Base-by-base conservation (phyloP, 2,113 vertebrate species). In the Poecile atricapillus region DNA sequence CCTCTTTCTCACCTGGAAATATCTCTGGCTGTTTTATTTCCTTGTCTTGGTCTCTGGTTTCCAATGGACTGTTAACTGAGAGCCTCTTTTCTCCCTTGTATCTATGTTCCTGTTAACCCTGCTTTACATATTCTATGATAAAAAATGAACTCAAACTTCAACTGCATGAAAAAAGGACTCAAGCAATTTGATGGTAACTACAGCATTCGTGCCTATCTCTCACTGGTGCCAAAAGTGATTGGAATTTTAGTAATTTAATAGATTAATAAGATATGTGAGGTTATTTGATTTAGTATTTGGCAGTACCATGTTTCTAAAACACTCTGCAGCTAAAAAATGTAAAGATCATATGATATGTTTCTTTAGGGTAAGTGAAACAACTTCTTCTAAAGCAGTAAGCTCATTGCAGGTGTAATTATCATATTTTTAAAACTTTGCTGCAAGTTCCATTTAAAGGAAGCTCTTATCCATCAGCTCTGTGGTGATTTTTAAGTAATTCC, bases 221-320 rank as follows among this genome's bases (percentile, higher is more conserved):
- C 44, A 43, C 35, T 75, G 56, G n/a, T 95, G 87, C 60, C 79
- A 92, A 95, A 94, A 65, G 56, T 90, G 76, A 92, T 53, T 68
- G 49, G 77, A 83, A 95, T 89, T 90, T 89, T 82, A 82, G 62
- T 64, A 94, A 92, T 79, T 89, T 49, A 68, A 33, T 75, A 81
- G 59, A 69, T 33, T 88, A 83, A 80, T 69, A 95, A 91, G 70
- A 82, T 76, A 94, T 39, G 30, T 56, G 75, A 91, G n/a, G 27
- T 90, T 75, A 87, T 79, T 89, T 78, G 41, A 78, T 87, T 79
- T 84, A 81, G 37, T 90, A 84, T 95, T 94, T 71, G 27, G 47
- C 56, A 93, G 86, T 84, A 73, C 41, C 49, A 60, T 25, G 43
- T 64, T 94, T 94, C 56, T 81, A 75, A 94, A 88, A 92, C 43